phyloP scores from a whole-genome alignment of 2,888 invertebrate genomes.

The Malacosoma neustria region DNA sequence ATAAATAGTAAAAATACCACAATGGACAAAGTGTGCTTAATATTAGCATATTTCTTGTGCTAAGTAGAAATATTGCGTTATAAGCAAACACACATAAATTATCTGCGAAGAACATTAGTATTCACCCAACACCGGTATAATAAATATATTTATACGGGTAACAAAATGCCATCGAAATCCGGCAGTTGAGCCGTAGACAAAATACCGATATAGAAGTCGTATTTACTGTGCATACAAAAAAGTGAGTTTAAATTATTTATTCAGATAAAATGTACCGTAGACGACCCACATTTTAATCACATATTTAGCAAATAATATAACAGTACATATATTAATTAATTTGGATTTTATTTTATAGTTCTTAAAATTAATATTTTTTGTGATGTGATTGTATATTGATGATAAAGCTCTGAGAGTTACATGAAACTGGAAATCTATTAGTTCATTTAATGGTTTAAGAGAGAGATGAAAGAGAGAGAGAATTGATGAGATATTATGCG shows the following conservation, averaged over 20 bases:
- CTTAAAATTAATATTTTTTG: background rate
- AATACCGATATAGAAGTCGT: slow-evolving; percentile 17
- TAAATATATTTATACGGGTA: slow-evolving; percentile 27
- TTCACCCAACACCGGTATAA: slow-evolving; percentile 28
- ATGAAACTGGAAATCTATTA: too few species aligned
- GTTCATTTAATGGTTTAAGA: too few species aligned
- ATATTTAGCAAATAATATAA: background rate
- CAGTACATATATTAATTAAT: background rate
- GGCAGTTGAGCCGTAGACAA: slow-evolving; percentile 10
- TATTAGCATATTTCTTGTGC: too few species aligned
- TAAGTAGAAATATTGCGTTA: too few species aligned
- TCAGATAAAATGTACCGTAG: slow-evolving; percentile 5
- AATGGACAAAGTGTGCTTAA: too few species aligned
- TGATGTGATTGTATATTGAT: too few species aligned
- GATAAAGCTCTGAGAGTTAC: too few species aligned
- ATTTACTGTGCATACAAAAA: slow-evolving; percentile 14
- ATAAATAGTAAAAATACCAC: too few species aligned
- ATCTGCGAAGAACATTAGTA: slow-evolving; percentile 16
- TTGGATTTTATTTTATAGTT: background rate
- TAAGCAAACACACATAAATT: slow-evolving; percentile 1
- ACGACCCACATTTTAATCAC: slow-evolving; percentile 2
- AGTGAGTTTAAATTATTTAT: slow-evolving; percentile 11
- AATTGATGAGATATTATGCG: too few species aligned
- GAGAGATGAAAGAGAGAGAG: too few species aligned
- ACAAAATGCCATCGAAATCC: slow-evolving; percentile 23